Evolutionary conservation across 2,888 invertebrate species (phyloP), one percentile per base, ranked within the genome.

Genomic region (Rhingia rostrata): DNA sequence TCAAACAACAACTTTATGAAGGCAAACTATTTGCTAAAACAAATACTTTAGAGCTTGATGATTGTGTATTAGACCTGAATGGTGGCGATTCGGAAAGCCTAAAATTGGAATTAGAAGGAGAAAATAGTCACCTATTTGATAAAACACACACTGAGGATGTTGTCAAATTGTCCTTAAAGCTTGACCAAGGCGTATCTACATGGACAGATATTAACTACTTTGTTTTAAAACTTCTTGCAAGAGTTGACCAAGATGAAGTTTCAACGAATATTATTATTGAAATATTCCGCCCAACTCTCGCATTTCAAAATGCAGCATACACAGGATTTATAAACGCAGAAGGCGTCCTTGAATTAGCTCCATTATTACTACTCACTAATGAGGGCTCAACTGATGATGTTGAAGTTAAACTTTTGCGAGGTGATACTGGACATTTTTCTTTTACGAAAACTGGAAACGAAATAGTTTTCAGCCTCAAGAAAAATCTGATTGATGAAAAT

Each of bases 251-350:
- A n/a, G 51, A 81, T 14, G 54, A 63, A 69, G 41, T 37, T 10
- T 63, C 54, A 37, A 69, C 61, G 5, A 74, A 37, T n/a, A 56
- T 69, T 37, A 43, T 81, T n/a, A 69, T 54, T 2, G 49, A 41
- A 33, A 33, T 77, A 3, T 7, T 69, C 7, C 67, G 39, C 6
- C 30, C 45, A n/a, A 54, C 7, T 1, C 5, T 67, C 7, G 6
- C 4, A 4, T 77, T 77, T 6, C 14, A 61, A 10, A 61, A 61
- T 39, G 6, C 69, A n/a, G 47, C 33, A 7, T 77, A 77, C 4
- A 37, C n/a, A 14, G 77, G 77, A 33, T 37, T 9, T 2, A 60
- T 77, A 35, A 58, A n/a, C 32, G 41, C 58, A 0, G 39, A 67
- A 14, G 43, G 43, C 3, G 7, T n/a, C 3, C 74, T 74, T 35